These are phyloP conservation scores for Conger conger DNA, from an alignment of 2,113 vertebrate genomes.

Conservation along the genomic window DNA sequence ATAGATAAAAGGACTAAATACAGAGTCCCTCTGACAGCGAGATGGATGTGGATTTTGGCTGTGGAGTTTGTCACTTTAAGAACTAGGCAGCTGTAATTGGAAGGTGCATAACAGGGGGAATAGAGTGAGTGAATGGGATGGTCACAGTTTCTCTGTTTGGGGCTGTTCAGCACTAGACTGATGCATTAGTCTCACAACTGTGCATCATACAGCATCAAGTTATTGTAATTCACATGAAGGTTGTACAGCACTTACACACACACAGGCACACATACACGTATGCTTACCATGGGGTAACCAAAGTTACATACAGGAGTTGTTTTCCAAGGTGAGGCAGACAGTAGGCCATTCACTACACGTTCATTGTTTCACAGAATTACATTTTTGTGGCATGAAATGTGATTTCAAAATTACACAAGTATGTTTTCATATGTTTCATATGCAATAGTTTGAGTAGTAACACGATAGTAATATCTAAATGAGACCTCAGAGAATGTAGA, in stretches of 20 bases:
- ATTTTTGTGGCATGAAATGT: not conserved
- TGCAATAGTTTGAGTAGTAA: too few species aligned
- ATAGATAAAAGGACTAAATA: not conserved
- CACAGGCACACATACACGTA: too few species aligned
- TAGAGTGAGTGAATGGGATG: not conserved
- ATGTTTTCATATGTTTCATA: too few species aligned
- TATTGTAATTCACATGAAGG: not conserved
- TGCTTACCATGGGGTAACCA: too few species aligned
- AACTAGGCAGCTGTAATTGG: slow-evolving; percentile 8
- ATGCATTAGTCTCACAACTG: not conserved
- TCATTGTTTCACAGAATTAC: too few species aligned
- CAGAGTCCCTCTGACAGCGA: not conserved
- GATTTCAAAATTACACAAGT: not conserved
- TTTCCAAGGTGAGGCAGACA: too few species aligned
- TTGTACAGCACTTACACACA: too few species aligned
- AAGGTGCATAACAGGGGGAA: not conserved
- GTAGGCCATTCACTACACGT: too few species aligned
- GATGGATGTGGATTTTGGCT: not conserved
- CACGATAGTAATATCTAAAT: too few species aligned
- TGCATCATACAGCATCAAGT: too few species aligned
- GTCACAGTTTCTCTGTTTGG: not conserved
- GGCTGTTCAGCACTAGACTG: not conserved
- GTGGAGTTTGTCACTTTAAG: slow-evolving; percentile 1
- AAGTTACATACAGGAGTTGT: too few species aligned
- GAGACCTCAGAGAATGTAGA: not conserved